Evolutionary conservation across 2,113 vertebrate genomes (phyloP), one percentile per base, ranked within the genome.

Genomic region (Oreocharis arfaki): DNA sequence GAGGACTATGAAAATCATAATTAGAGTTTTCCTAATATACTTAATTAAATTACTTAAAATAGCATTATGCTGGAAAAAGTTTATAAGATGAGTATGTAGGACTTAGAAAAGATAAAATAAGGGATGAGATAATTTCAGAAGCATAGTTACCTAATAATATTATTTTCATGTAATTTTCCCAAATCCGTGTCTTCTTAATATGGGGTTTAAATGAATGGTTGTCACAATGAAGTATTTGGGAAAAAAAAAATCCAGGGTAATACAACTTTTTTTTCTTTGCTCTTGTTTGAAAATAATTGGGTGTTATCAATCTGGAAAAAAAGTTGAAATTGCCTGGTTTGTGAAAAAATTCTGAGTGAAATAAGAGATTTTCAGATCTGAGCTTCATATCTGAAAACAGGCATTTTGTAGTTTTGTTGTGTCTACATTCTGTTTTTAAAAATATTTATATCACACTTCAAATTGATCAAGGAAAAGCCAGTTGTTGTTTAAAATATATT

Each of bases 141-240:
- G 37, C 9, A 57, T 73, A 35, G 63, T 82, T 91, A 61, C 50
- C 61, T 61, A 84, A 32, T 70, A n/a, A 24, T 75, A 69, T 56
- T 41, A 56, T 73, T 95, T 96, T 61, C 32, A 39, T 77, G 37
- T 61, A 55, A 32, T 93, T 95, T 89, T 93, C 30, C 42, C 64
- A 95, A 91, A 83, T 93, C 64, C 33, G 11, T 28, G 37, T 90
- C 59, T 89, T 82, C 74, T 56, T 89, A 96, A 84, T 81, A 63
- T 13, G 23, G 46, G 26, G n/a, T 21, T 86, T 95, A 84, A 95
- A 76, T 85, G 49, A 57, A 22, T 71, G 49, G 26, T 60, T 89
- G 61, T 91, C 73, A 96, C 95, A 95, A 95, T 61, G 27, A 88
- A 80, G 27, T 50, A 26, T 44, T 80, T 67, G 89, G 61, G 6